Conservation (phyloP, 2,888 invertebrate species). For the Dynastes hyllus region DNA sequence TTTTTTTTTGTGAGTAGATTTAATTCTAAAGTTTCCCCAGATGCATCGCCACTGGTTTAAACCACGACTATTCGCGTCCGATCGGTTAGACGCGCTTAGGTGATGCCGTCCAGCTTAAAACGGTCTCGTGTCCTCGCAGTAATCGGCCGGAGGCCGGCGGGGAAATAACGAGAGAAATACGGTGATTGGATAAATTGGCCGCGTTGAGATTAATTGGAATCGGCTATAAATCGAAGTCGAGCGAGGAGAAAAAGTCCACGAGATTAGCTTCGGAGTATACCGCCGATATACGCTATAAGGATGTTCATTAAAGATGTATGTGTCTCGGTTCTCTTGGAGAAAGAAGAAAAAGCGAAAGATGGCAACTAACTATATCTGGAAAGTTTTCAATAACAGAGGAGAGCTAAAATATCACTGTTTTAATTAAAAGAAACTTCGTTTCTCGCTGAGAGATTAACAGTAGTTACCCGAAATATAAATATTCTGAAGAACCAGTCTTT, state of each 20-base stretch:
- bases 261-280: conserved; percentile 23
- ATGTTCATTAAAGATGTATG: not conserved
- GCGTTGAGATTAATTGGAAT: conserved; percentile 44
- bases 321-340: not conserved
- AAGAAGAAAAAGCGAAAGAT: no score
- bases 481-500: no score
- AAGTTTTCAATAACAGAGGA: no score
- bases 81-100: not conserved
- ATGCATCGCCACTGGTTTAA: no score
- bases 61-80: not conserved
- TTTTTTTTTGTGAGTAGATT: no score
- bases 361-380: no score
- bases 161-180: conserved; percentile 42
- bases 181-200: conserved; percentile 42
- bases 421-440: no score
- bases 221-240: conserved; percentile 27
- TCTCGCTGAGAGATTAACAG: no score
- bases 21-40: no score
- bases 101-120: conserved; percentile 2
- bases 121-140: conserved; percentile 13
- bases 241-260: conserved; percentile 7
- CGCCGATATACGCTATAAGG: conserved; percentile 16
- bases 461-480: no score
- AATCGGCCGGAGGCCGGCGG: not conserved
- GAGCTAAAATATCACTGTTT: no score